Conservation (phyloP, 2,113 vertebrate genomes). For the Lepus timidus region DNA sequence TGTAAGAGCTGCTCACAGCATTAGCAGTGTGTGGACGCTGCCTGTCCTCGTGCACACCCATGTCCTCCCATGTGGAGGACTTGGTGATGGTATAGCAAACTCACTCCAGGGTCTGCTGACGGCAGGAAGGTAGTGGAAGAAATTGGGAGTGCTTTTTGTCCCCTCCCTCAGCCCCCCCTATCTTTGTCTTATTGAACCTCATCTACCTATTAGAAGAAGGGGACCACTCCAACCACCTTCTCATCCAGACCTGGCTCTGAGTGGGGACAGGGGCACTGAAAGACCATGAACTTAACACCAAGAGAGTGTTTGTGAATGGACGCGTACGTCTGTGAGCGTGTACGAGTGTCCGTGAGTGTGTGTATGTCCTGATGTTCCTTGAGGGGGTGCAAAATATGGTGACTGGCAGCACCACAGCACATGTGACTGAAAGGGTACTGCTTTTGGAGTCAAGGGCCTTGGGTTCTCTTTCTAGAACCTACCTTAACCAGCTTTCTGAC, state of each 20-base stretch:
- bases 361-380: neutral
- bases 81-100: neutral
- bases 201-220: neutral
- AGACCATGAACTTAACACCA: neutral
- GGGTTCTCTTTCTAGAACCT: neutral
- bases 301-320: neutral
- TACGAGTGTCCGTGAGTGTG: neutral
- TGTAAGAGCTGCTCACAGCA: constrained; percentile 19
- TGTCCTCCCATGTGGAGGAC: neutral
- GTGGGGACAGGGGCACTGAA: neutral
- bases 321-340: neutral
- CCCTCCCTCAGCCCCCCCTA: neutral
- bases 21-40: constrained; percentile 8
- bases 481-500: neutral
- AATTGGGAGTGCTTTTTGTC: neutral
- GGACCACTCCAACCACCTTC: neutral
- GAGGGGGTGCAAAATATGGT: neutral
- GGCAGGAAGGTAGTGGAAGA: neutral
- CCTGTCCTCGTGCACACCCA: neutral
- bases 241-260: neutral
- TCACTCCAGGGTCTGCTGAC: neutral
- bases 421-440: neutral
- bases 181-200: neutral
- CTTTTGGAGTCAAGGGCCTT: neutral
- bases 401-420: neutral